A percentile compares a stretch with the other conserved stretches of the same genome.
Conservation (phyloP, 2,797 vertebrate genomes). For the Lacerta bilineata region DNA sequence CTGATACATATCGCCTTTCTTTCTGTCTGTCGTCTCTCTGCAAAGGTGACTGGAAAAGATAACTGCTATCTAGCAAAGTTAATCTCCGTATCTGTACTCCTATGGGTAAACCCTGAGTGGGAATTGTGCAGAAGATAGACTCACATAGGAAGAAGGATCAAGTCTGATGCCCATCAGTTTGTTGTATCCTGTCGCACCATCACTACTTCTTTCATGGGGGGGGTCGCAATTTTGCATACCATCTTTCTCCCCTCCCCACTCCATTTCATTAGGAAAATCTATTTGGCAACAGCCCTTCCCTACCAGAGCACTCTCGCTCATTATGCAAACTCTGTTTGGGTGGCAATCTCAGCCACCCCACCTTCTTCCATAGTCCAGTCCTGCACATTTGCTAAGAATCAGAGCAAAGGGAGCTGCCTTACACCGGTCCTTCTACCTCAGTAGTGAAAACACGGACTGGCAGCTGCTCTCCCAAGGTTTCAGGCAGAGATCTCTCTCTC, state of each 20-base stretch:
- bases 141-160: neutral
- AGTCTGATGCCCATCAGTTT: neutral
- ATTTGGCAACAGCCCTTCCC: neutral
- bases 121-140: neutral
- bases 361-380: neutral
- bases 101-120: slow-evolving; percentile 6
- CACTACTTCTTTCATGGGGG: neutral
- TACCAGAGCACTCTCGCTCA: neutral
- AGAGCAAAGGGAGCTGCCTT: no score
- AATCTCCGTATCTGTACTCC: neutral
- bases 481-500: no score
- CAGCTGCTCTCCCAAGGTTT: no score
- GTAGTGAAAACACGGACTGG: no score
- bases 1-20: neutral
- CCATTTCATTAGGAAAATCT: neutral
- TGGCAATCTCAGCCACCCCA: neutral
- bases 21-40: neutral
- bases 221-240: neutral
- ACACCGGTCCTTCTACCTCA: no score
- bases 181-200: neutral
- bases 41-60: slow-evolving; percentile 34
- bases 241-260: no score
- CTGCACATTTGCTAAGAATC: neutral
- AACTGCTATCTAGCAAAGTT: slow-evolving; percentile 24
- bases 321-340: neutral